Base-by-base conservation (phyloP, 2,888 invertebrate species). In the Polyommatus iphigenia region DNA sequence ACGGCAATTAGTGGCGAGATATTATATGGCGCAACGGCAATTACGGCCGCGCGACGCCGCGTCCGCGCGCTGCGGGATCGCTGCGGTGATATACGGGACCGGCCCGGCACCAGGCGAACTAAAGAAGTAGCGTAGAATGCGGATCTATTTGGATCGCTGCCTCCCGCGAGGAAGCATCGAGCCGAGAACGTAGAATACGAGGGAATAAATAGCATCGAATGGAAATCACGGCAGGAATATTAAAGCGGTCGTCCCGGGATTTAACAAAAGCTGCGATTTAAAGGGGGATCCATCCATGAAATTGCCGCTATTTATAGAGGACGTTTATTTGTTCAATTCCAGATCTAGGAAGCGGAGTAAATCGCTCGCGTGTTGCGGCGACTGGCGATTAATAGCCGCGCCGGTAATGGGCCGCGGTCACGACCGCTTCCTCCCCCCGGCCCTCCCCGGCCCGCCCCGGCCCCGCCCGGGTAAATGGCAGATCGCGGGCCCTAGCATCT, bases 341-440 rank as follows among this genome's bases (percentile, higher is more conserved):
- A 67, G 67, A 67, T 13, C 67, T 67, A 67, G 67, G 67, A 67
- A 67, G 32, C 29, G 29, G 2, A 67, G 67, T 67, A 67, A 67
- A 67, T 67, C 67, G 67, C 32, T 67, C 18, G 67, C 67, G 67
- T 67, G 67, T 67, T 67, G 67, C 67, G 67, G 67, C 67, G 67
- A 67, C 67, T 67, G 67, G 67, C 67, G 67, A 67, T 67, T 67
- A 67, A 67, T 67, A 67, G 32, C 32, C 50, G 62, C 71, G 71
- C 75, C 71, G 67, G 73, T 77, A 77, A 77, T 77, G 78, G 78
- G 36, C 59, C 29, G 71, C 62, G 46, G 71, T 78, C 78, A 78
- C 78, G 78, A 78, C 62, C 50, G 13, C 29, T 29, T 18, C 10
- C 67, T 24, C 32, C 29, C 59, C n/a, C 20, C n/a, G n/a, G 15